Percentiles rank a stretch among this genome's conserved stretches.
Conservation (phyloP, 92 coral and sea anemone species). For the Muricea muricata region DNA sequence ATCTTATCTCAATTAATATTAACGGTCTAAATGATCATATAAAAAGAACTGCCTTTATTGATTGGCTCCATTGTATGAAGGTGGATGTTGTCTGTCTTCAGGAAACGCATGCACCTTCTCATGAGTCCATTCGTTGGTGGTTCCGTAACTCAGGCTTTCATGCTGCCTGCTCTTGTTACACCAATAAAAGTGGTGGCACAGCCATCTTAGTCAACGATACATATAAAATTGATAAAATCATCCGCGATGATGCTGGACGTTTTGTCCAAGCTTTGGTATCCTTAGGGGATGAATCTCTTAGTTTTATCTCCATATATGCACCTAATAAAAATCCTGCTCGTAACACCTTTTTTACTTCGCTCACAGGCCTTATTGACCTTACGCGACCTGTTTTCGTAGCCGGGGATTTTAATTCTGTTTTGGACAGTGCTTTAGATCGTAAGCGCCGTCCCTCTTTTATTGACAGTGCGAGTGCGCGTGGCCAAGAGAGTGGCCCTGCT, state of each 20-base stretch:
- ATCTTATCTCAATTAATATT: constrained; percentile 1
- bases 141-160: constrained; percentile 2
- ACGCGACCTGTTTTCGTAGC: constrained; percentile 29
- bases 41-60: constrained; percentile 5
- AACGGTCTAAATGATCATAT: constrained; percentile 51
- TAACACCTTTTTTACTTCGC: constrained; percentile 4
- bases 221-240: not conserved
- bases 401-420: constrained; percentile 70
- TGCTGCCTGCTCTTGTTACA: not conserved
- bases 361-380: not conserved
- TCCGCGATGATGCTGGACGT: constrained; percentile 29
- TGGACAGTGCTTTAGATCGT: constrained; percentile 46
- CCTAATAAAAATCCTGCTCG: constrained; percentile 57
- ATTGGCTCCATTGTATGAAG: constrained; percentile 39
- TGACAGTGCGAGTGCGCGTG: too few species aligned
- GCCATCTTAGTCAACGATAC: constrained; percentile 16
- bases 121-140: not conserved
- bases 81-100: constrained; percentile 10
- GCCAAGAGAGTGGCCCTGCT: too few species aligned
- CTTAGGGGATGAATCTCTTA: not conserved
- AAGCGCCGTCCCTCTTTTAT: not conserved
- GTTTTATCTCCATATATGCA: constrained; percentile 56
- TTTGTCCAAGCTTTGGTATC: constrained; percentile 9
- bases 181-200: constrained; percentile 35
- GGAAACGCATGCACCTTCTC: constrained; percentile 26